Evolutionary conservation across 2,113 vertebrate species (phyloP).

Genomic region (Eptesicus fuscus): DNA sequence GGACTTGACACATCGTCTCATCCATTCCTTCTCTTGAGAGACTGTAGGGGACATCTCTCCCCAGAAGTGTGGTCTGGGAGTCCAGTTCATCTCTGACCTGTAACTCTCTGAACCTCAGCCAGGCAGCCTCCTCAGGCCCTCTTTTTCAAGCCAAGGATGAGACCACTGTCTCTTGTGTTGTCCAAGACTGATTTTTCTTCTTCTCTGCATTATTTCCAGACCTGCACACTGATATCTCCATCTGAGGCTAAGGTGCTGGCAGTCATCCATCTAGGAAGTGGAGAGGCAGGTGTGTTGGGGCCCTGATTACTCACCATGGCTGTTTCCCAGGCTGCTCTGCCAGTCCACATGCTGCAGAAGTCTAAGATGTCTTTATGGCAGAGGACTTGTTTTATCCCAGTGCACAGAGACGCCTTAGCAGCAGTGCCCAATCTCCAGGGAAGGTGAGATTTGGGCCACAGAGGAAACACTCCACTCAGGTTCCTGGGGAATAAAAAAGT

Average conservation of each 20-base stretch:
- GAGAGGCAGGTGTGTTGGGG: not conserved
- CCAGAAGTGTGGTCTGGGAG: not conserved
- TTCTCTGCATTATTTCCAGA: not conserved
- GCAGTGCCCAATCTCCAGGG: not conserved
- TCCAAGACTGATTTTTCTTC: not conserved
- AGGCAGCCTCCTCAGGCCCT: not conserved
- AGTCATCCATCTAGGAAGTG: not conserved
- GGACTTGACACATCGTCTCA: not conserved
- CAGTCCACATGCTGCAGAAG: not conserved
- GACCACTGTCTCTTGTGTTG: not conserved
- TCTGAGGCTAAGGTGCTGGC: not conserved
- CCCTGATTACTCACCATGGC: not conserved
- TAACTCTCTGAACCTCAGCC: not conserved
- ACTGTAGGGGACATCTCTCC: not conserved
- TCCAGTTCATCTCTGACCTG: not conserved
- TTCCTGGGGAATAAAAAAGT: not conserved
- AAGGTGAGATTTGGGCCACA: not conserved
- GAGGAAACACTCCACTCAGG: not conserved
- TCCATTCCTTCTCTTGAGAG: not conserved
- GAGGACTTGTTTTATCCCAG: conserved; percentile 6
- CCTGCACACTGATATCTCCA: not conserved
- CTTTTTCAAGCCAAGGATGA: not conserved
- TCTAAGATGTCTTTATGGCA: not conserved
- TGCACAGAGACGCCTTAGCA: not conserved
- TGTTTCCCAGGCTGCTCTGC: not conserved